These are phyloP conservation scores for Escarpia spicata DNA, from an alignment of 2,888 invertebrate species.

Conservation along the genomic window DNA sequence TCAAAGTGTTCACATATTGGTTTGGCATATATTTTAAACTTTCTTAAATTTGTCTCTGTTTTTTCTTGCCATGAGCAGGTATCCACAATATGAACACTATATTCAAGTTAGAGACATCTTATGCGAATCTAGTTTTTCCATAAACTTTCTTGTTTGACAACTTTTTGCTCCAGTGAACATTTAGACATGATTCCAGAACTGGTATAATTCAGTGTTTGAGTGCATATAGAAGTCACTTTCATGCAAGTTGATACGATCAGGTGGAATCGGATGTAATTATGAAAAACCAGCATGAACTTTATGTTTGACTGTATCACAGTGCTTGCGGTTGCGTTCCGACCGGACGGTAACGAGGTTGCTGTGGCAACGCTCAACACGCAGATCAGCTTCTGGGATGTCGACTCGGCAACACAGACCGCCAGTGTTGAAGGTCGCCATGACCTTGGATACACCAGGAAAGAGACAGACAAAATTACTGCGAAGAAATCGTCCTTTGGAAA, in stretches of 20 bases:
- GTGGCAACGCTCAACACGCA: conserved; percentile 81
- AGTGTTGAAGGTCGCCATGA: conserved; percentile 90
- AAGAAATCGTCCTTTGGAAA: conserved; percentile 77
- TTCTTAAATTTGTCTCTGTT: too few relatives aligned
- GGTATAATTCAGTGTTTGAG: too few relatives aligned
- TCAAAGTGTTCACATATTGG: too few relatives aligned
- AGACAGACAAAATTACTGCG: conserved; percentile 86
- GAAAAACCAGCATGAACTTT: too few relatives aligned
- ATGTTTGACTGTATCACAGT: conserved; percentile 64
- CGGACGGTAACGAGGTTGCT: conserved; percentile 91
- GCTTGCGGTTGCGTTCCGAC: conserved; percentile 84
- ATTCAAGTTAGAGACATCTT: too few relatives aligned
- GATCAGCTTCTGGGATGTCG: conserved; percentile 60
- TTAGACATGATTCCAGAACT: too few relatives aligned
- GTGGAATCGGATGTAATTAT: not conserved
- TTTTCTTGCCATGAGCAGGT: too few relatives aligned
- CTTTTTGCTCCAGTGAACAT: too few relatives aligned
- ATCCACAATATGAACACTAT: too few relatives aligned
- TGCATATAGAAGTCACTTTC: not conserved
- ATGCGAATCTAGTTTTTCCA: too few relatives aligned
- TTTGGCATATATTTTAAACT: too few relatives aligned
- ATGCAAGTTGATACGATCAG: not conserved
- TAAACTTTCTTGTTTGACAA: too few relatives aligned
- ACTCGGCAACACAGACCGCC: conserved; percentile 70
- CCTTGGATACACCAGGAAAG: conserved; percentile 84